Percentiles rank a stretch among this genome's conserved stretches.
Conservation (phyloP, 2,113 vertebrate genomes). For the Heptranchias perlo region DNA sequence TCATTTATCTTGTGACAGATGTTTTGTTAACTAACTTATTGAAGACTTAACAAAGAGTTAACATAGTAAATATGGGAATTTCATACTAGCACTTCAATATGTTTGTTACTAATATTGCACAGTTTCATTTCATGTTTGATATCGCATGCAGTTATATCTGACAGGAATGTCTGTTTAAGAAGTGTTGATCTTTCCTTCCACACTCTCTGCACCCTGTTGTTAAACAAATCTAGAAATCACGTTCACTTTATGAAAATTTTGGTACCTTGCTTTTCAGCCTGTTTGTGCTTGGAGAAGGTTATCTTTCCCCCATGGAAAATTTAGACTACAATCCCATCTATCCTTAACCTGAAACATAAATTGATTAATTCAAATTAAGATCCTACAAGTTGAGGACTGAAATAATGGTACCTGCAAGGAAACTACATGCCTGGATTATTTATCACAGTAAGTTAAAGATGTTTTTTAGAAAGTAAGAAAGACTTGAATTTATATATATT, state of each 20-base stretch:
- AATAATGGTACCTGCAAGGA: neutral
- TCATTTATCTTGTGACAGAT: neutral
- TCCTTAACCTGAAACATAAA: neutral
- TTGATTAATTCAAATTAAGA: neutral
- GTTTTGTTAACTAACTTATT: neutral
- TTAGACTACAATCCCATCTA: neutral
- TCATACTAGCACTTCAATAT: neutral
- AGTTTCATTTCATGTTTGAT: neutral
- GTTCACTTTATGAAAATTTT: neutral
- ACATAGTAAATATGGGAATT: neutral
- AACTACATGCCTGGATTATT: too few species aligned
- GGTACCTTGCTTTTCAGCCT: neutral
- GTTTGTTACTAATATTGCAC: neutral
- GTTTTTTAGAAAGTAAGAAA: neutral
- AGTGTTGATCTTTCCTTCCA: neutral
- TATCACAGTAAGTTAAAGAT: too few species aligned
- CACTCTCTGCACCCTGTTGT: neutral
- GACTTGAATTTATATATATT: neutral
- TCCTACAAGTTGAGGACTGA: neutral
- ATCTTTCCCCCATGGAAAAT: neutral
- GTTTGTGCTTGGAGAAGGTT: neutral
- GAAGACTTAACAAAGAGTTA: neutral
- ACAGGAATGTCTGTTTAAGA: neutral
- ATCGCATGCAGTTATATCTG: neutral
- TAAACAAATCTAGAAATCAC: neutral